Percentiles rank a stretch among this genome's conserved stretches.
Evolutionary conservation across 2,113 vertebrate genomes (phyloP).

Genomic region (Pachycephala philippinensis): DNA sequence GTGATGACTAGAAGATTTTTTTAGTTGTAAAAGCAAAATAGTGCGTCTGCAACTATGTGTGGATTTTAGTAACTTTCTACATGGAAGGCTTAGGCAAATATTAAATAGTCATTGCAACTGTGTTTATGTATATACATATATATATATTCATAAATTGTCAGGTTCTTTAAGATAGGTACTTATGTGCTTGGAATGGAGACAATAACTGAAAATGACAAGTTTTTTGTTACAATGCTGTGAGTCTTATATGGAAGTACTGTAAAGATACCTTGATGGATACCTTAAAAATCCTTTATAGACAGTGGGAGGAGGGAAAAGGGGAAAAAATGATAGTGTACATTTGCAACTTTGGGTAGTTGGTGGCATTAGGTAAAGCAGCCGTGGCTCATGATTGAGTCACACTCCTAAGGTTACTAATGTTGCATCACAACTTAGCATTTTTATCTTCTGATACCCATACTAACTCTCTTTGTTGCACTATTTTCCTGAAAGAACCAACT

Average conservation of each 20-base stretch:
- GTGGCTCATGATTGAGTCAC: conserved; percentile 58
- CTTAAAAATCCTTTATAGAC: background rate
- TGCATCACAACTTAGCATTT: conserved; percentile 84
- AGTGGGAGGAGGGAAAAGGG: conserved; percentile 16
- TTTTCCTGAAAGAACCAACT: conserved; percentile 99
- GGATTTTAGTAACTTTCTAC: background rate
- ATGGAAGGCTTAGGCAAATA: background rate
- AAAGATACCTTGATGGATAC: background rate
- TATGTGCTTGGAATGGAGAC: background rate
- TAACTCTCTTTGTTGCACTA: conserved; percentile 99
- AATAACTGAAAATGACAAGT: background rate
- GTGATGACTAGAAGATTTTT: background rate
- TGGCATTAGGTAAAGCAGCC: conserved; percentile 58
- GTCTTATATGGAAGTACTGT: background rate
- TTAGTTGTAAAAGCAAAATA: background rate
- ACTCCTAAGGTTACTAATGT: conserved; percentile 83
- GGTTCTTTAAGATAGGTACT: background rate
- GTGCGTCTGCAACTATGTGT: background rate
- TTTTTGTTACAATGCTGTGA: background rate
- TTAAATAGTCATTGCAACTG: background rate
- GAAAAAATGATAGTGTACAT: background rate
- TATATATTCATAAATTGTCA: background rate
- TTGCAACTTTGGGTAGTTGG: conserved; percentile 63
- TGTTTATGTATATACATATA: background rate
- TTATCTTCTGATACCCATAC: conserved; percentile 90